These are phyloP conservation scores for Mesocricetus auratus DNA, from an alignment of 2,113 vertebrate genomes.

Conservation along the genomic window DNA sequence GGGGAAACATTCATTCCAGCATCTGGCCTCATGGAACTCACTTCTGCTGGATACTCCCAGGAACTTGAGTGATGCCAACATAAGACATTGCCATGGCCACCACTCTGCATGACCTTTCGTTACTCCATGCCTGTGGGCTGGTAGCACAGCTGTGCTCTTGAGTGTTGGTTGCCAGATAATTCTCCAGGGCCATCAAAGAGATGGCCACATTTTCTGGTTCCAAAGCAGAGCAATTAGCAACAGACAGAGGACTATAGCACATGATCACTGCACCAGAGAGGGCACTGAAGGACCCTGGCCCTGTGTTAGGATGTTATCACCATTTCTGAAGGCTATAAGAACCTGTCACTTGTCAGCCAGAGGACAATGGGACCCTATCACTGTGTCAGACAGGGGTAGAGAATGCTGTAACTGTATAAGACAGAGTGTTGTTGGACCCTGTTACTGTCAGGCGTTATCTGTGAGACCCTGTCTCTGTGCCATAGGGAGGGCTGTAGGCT, in stretches of 20 bases:
- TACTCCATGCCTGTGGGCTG: not conserved
- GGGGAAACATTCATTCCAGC: constrained; percentile 45
- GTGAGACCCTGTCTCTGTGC: too few species aligned
- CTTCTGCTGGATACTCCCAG: constrained; percentile 40
- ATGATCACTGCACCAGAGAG: not conserved
- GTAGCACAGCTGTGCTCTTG: constrained; percentile 47
- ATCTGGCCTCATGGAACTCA: constrained; percentile 43
- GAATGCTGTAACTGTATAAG: not conserved
- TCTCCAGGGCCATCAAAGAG: constrained; percentile 49
- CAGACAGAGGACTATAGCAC: not conserved
- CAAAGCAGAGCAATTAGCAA: constrained; percentile 70
- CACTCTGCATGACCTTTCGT: constrained; percentile 46
- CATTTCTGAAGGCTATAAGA: not conserved
- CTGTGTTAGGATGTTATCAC: not conserved
- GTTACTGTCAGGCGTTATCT: not conserved
- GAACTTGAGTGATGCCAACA: not conserved
- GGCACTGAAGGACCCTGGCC: not conserved
- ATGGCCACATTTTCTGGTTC: constrained; percentile 49
- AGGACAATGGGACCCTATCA: not conserved
- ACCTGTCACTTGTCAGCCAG: not conserved
- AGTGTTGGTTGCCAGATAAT: constrained; percentile 31
- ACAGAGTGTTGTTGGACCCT: not conserved
- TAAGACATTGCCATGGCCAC: constrained; percentile 2
- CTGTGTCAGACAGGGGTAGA: not conserved
- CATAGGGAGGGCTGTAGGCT: not conserved